A percentile compares a stretch with the other conserved stretches of the same genome.
These are phyloP conservation scores for Agrochola circellaris DNA, from an alignment of 2,888 invertebrate species.

Conservation along the genomic window DNA sequence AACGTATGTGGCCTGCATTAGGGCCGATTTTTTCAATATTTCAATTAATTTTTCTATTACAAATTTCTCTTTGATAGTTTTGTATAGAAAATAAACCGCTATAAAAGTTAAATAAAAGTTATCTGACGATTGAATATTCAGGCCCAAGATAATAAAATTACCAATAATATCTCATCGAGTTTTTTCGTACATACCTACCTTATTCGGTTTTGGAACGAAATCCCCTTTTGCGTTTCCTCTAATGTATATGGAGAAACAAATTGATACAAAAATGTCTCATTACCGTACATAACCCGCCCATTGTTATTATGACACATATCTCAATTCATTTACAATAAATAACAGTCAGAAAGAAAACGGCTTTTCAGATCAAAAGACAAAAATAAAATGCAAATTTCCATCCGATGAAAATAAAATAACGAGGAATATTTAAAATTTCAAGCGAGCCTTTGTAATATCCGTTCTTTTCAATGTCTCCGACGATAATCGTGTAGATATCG, in stretches of 20 bases:
- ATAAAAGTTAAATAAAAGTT: too few relatives aligned
- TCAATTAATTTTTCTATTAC: too few relatives aligned
- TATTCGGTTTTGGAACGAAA: background rate
- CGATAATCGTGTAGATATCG: conserved; percentile 42
- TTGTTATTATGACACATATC: background rate
- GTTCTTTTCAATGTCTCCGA: conserved; percentile 33
- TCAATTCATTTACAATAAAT: conserved; percentile 20
- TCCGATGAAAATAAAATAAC: conserved; percentile 23
- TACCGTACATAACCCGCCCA: background rate
- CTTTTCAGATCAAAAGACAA: conserved; percentile 25
- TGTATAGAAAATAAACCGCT: too few relatives aligned
- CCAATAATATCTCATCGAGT: too few relatives aligned
- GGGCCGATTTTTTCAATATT: too few relatives aligned
- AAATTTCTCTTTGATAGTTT: too few relatives aligned
- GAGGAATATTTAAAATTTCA: conserved; percentile 33
- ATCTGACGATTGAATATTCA: too few relatives aligned
- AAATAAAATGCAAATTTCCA: background rate
- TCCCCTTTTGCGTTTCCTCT: background rate
- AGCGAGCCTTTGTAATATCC: conserved; percentile 49
- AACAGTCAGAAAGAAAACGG: conserved; percentile 19
- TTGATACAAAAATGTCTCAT: background rate
- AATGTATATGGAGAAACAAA: background rate
- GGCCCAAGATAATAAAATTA: too few relatives aligned
- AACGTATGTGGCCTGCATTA: too few relatives aligned
- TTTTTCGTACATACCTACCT: background rate